Base-by-base conservation (phyloP, 2,888 invertebrate genomes). In the Microchrysa polita region DNA sequence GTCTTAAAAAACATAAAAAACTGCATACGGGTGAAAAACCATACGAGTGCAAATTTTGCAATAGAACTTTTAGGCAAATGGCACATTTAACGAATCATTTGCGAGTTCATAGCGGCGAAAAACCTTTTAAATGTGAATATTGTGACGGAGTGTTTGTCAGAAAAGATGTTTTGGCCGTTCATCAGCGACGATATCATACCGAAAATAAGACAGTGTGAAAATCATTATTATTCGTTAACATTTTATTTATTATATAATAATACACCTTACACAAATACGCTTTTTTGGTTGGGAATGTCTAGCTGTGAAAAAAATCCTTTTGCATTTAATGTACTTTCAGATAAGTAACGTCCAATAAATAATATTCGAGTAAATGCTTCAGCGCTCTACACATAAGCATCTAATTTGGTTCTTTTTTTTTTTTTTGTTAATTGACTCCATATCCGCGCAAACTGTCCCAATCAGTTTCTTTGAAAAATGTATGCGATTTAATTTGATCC, bases 381-480 rank as follows among this genome's bases (percentile, higher is more conserved):
- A 48, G n/a, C 7, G 16, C 27, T 53, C 42, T 34, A 34, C 27
- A 34, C 7, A 1, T 48, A 52, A 52, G 52, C 20, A 61, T 22
- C 23, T 42, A 65, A 77, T 73, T 72, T 76, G 12, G 7, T 7
- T 34, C 7, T 2, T 34, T 2, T 34, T 34, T 34, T 34, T 7
- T n/a, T 7, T n/a, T 40, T 75, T n/a, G n/a, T n/a, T n/a, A 76
- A 76, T 78, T 79, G 9, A 78, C 76, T 67, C 82, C 82, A 73
- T 79, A 78, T 10, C 78, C 76, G 22, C 77, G 72, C 44, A 83
- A 75, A 12, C 78, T 76, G 16, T 79, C 79, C 84, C 84, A 85
- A 75, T 82, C 79, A 59, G 82, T 81, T 16, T 80, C 81, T 14
- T 79, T 78, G 74, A 85, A 85, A 74, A 83, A 85, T 0, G 75